These are phyloP conservation scores for Tinamus guttatus DNA, from an alignment of 2,113 vertebrate genomes.

Conservation along the genomic window DNA sequence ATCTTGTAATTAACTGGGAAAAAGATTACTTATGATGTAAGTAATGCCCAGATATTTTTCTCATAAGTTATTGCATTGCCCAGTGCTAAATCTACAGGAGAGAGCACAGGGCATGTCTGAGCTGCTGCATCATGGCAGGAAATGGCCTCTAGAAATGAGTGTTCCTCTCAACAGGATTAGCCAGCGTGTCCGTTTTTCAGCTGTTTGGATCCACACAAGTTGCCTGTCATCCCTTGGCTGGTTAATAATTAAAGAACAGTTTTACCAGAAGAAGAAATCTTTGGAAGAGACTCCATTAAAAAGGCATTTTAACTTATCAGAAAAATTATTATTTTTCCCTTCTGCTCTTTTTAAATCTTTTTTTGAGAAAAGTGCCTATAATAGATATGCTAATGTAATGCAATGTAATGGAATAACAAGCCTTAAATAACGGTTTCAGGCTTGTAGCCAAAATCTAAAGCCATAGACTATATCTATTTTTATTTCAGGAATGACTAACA, in stretches of 20 bases:
- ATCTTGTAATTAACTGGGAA: not conserved
- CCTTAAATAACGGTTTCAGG: not conserved
- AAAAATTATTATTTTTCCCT: not conserved
- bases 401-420: not conserved
- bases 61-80: not conserved
- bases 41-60: not conserved
- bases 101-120: not conserved
- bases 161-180: not conserved
- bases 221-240: not conserved
- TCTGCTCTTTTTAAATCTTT: not conserved
- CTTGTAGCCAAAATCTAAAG: not conserved
- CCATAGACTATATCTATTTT: constrained; percentile 42
- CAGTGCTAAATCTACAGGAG: not conserved
- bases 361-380: not conserved
- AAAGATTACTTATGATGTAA: not conserved
- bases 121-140: not conserved
- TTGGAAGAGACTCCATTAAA: not conserved
- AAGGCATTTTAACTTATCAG: not conserved
- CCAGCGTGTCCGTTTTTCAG: not conserved
- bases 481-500: constrained; percentile 49
- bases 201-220: not conserved
- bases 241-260: not conserved
- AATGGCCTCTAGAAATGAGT: not conserved
- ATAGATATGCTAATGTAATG: not conserved
- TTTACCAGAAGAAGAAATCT: not conserved